Conservation (phyloP, 2,113 vertebrate species). For the Phylloscopus trochiloides region DNA sequence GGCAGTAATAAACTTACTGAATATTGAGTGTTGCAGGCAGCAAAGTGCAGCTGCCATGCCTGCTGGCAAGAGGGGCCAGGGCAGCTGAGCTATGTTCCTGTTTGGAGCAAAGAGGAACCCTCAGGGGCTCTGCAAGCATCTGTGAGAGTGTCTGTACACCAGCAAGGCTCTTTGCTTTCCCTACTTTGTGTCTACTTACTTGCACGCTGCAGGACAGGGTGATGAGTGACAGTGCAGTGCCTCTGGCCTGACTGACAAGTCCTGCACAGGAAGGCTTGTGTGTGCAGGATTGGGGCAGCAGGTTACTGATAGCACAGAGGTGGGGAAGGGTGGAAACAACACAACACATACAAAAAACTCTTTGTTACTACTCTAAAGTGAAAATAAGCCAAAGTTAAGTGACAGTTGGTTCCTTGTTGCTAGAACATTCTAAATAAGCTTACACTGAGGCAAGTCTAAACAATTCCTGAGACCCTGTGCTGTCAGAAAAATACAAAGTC, state of each 20-base stretch:
- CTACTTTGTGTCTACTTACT: neutral
- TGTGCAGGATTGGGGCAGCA: neutral
- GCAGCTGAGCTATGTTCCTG: neutral
- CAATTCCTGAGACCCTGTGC: neutral
- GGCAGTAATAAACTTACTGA: neutral
- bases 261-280: neutral
- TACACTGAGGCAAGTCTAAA: neutral
- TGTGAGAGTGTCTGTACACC: neutral
- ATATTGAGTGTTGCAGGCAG: neutral
- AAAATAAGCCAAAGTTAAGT: neutral
- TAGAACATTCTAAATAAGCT: neutral
- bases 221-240: neutral
- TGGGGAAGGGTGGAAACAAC: neutral
- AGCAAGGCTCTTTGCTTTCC: neutral
- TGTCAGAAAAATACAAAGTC: neutral
- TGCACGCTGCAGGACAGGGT: fast-evolving
- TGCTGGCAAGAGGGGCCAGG: neutral
- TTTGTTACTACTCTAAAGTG: neutral
- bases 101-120: neutral
- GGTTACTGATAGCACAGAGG: neutral
- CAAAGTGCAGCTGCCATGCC: neutral
- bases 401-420: neutral
- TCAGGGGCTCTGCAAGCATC: neutral
- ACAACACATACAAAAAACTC: neutral
- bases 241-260: neutral